Evolutionary conservation across 2,888 invertebrate species (phyloP).

Genomic region (Antitype chi): DNA sequence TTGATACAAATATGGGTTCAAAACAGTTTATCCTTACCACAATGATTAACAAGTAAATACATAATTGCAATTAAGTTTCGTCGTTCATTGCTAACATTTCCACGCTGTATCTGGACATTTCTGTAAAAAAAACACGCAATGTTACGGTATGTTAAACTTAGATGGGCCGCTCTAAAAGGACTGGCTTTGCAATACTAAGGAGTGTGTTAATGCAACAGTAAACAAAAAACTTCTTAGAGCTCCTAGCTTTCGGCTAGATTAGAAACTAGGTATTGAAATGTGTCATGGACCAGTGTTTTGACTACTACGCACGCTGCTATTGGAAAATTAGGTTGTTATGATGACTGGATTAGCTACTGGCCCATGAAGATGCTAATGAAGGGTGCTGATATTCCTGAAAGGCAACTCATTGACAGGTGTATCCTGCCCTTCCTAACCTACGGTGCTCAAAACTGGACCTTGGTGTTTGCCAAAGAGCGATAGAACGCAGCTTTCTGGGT

Average conservation of each 20-base stretch:
- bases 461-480: no score
- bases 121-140: conserved; percentile 69
- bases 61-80: not conserved
- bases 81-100: conserved; percentile 76
- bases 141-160: not conserved
- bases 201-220: not conserved
- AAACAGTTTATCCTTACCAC: conserved; percentile 13
- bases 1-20: not conserved
- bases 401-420: no score
- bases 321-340: not conserved
- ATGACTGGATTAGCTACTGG: not conserved
- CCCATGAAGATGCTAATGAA: no score
- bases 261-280: not conserved
- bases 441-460: no score
- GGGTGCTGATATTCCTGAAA: no score
- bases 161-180: not conserved
- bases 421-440: no score
- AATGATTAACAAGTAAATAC: conserved; percentile 3
- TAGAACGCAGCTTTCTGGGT: no score
- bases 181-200: not conserved
- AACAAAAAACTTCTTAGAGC: not conserved
- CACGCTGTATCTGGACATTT: conserved; percentile 84
- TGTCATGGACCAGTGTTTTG: not conserved
- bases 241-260: no score
- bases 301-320: no score